Base-by-base conservation (phyloP, 2,113 vertebrate genomes). In the Sphaerodactylus townsendi region DNA sequence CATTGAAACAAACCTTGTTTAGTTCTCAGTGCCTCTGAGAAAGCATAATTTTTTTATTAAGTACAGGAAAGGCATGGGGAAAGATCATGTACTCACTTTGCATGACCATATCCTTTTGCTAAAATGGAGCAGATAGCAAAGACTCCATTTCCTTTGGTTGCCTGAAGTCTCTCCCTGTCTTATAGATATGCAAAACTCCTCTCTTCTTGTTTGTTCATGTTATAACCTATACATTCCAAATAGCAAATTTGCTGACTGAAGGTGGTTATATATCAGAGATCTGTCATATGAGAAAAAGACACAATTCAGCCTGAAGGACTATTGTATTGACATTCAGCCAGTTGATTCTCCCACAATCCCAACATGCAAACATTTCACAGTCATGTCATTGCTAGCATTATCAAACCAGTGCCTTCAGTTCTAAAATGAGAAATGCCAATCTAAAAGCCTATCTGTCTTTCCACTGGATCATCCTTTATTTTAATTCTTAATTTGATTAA, bases 191-290 rank as follows among this genome's bases (percentile, higher is more conserved):
- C 15, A 66, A 65, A 66, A 1, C 77, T 13, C 33, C 50, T 75
- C 46, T 50, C 15, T 65, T 19, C 28, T 50, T 69, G 64, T 69
- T 68, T 66, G 19, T 50, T 50, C 65, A 35, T 68, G 64, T 68
- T 80, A 64, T 48, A 80, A 68, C 28, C 41, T 64, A 66, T 79
- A 68, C 41, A 48, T n/a, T 48, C 48, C 50, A 37, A 75, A 76
- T 14, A 73, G 44, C 74, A 76, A 76, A 76, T 56, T 56, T 56
- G 74, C 74, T 56, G 74, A 76, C 74, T 76, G 64, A 68, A 69
- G 78, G 33, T 68, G 30, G 19, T 68, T 23, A 66, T 66, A 48
- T 35, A 68, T 69, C 78, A 80, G 33, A 76, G 64, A 77, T 23
- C 37, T 62, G 75, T 56, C 35, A 62, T 28, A 6, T 37, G 75